Percentiles rank a stretch among this genome's conserved stretches.
These are phyloP conservation scores for Caenorhabditis latens DNA, from an alignment of 1,140 invertebrate genomes.

Conservation along the genomic window DNA sequence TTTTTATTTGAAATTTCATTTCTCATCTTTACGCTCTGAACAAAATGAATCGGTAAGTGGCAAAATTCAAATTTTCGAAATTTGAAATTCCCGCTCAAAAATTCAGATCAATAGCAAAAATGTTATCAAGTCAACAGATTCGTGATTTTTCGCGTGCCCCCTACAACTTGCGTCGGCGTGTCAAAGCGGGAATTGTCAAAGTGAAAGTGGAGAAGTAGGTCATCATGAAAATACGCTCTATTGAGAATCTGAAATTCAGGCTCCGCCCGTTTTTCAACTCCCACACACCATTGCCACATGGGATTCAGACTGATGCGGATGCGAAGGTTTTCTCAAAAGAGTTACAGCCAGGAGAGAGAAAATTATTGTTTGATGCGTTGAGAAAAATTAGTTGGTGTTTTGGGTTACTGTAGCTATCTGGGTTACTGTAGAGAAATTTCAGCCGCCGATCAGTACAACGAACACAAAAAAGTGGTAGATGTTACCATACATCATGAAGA, in stretches of 20 bases:
- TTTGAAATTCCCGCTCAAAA: too few species aligned
- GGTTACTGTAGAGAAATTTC: neutral
- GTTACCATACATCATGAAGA: slow-evolving; percentile 17
- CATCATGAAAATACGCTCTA: neutral
- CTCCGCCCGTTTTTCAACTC: slow-evolving; percentile 24
- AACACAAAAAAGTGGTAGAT: slow-evolving; percentile 42
- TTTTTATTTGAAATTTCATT: too few species aligned
- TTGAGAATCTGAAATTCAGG: neutral
- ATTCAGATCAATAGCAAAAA: slow-evolving; percentile 10
- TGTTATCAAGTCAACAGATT: slow-evolving; percentile 19
- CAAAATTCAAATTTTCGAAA: neutral
- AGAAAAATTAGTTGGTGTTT: slow-evolving; percentile 5
- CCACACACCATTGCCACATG: neutral
- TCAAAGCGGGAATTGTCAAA: neutral
- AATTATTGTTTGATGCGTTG: slow-evolving; percentile 34
- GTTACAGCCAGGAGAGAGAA: slow-evolving; percentile 18
- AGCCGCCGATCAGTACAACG: slow-evolving; percentile 43
- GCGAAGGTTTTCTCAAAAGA: slow-evolving; percentile 16
- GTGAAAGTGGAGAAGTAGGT: neutral
- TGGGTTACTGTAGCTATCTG: neutral
- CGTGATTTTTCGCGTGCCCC: neutral
- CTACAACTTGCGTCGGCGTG: neutral
- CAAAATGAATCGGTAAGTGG: neutral
- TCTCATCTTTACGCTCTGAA: too few species aligned
- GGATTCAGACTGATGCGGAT: slow-evolving; percentile 27